These are phyloP conservation scores for Ariolimax columbianus DNA, from an alignment of 2,888 invertebrate species.

Conservation along the genomic window DNA sequence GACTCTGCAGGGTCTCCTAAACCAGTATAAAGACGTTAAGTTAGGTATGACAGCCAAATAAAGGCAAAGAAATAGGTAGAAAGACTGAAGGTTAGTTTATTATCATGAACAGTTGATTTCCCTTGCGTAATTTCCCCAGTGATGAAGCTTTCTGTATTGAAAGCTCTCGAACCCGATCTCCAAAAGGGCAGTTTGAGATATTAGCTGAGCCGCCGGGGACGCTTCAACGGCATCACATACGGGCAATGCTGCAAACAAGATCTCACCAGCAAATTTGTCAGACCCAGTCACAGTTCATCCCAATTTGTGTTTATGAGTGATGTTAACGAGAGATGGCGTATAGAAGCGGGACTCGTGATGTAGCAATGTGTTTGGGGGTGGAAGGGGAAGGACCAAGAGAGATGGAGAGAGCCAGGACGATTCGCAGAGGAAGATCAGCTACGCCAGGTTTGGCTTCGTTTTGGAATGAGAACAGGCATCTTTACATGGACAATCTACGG, in stretches of 20 bases:
- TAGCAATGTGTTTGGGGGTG: not conserved
- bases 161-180: not conserved
- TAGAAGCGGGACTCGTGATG: not conserved
- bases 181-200: not conserved
- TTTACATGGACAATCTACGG: conserved; percentile 45
- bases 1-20: too few relatives aligned
- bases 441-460: not conserved
- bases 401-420: not conserved
- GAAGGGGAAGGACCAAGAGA: not conserved
- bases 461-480: conserved; percentile 32
- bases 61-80: too few relatives aligned
- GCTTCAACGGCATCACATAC: not conserved
- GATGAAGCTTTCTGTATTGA: not conserved
- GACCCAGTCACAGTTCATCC: too few relatives aligned
- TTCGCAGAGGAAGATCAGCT: not conserved
- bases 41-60: too few relatives aligned
- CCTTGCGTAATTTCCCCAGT: not conserved
- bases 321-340: conserved; percentile 10
- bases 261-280: not conserved
- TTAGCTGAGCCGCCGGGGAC: not conserved
- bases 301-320: not conserved
- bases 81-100: too few relatives aligned
- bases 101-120: too few relatives aligned
- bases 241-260: not conserved
- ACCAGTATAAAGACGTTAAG: too few relatives aligned